phyloP scores from a whole-genome alignment of 1,140 invertebrate genomes.

The Magallana gigas region DNA sequence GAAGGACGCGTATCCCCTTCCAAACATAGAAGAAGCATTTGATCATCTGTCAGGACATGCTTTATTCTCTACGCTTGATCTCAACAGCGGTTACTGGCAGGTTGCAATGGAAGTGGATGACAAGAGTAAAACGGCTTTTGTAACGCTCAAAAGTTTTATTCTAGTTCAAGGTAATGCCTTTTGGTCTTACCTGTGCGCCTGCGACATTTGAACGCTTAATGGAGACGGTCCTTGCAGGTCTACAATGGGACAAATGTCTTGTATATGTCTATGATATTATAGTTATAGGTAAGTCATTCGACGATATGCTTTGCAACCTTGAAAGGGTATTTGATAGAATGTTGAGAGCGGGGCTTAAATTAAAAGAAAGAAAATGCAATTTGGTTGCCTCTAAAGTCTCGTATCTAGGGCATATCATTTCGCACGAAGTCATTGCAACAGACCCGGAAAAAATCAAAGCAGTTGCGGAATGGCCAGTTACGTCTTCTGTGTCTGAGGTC shows the following conservation, averaged over 20 bases:
- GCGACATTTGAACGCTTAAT: constrained; percentile 67
- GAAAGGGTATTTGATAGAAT: not conserved
- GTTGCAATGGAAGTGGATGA: too few relatives aligned
- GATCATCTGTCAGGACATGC: too few relatives aligned
- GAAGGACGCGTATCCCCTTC: too few relatives aligned
- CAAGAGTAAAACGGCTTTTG: constrained; percentile 71
- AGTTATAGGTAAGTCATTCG: not conserved
- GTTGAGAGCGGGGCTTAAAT: not conserved
- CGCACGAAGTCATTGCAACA: constrained; percentile 4
- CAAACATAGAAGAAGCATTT: too few relatives aligned
- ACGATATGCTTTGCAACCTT: not conserved
- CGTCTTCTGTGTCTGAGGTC: constrained; percentile 27
- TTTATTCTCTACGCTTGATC: too few relatives aligned
- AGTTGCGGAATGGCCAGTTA: not conserved
- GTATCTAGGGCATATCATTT: constrained; percentile 43
- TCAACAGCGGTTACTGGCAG: too few relatives aligned
- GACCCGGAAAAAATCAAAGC: constrained; percentile 9
- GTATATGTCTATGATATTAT: constrained; percentile 59
- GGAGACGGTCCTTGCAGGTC: too few relatives aligned
- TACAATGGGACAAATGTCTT: constrained; percentile 53
- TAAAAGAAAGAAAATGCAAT: not conserved
- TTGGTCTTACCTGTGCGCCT: constrained; percentile 55
- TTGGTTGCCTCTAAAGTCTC: not conserved
- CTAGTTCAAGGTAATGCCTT: constrained; percentile 52
- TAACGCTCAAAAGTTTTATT: not conserved